Evolutionary conservation across 2,888 invertebrate species (phyloP), one percentile per base, ranked within the genome.

Genomic region (Lithophane semibrunnea): DNA sequence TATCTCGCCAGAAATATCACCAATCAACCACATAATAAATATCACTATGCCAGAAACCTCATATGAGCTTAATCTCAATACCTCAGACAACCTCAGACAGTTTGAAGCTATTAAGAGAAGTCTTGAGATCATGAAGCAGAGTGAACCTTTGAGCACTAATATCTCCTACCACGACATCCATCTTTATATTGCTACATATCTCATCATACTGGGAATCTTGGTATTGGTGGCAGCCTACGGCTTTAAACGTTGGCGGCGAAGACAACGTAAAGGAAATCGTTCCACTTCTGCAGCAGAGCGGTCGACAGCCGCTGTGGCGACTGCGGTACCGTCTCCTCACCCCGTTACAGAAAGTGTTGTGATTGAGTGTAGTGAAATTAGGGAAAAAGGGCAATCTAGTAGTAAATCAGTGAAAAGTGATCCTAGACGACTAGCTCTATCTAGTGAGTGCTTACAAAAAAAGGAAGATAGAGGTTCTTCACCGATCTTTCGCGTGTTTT

Each of bases 21-120:
- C 60, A 18, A 74, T 74, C 13, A 74, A 74, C 18, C 73, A 67
- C 18, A 74, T 67, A 3, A n/a, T 74, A 16, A 74, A 74, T 52
- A 74, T 74, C 44, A 44, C 44, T 42, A 42, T 42, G 47, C 47
- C 47, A 44, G 44, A 44, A 47, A 47, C 13, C 47, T 47, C 47
- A 47, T 47, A 47, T 0, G 54, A 54, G 21, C 9, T 21, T 54
- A 54, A 54, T 54, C 8, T 21, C 21, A 54, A 54, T 54, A 21
- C 21, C 54, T 54, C 54, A 54, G 54, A 52, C 18, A 52, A 52
- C 18, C 18, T 52, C 52, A 52, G 52, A 8, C 18, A 18, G 21
- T 52, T 52, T 52, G 52, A 52, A 52, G 18, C 18, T 21, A 52
- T 52, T 52, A 52, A 52, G 52, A 21, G 18, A 52, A 52, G 18